Evolutionary conservation across 2,888 invertebrate genomes (phyloP), one percentile per base, ranked within the genome.

Genomic region (Cecidostiba fungosa): DNA sequence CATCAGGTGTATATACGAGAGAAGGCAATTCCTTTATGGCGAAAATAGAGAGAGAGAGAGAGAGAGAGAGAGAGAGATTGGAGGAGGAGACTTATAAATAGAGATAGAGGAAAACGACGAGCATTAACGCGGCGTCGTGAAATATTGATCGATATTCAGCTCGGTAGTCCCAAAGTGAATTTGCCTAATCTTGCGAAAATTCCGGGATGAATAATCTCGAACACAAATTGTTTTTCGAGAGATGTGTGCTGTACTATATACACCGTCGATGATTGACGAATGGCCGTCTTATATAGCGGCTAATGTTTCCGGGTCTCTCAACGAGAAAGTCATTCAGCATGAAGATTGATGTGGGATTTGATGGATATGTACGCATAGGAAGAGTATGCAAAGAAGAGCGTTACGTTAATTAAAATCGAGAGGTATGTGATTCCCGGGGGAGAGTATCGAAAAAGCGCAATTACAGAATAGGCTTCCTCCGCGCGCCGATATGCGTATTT

Each of bases 161-260:
- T 12, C 10, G 14, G 26, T 66, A 29, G 12, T 29, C 29, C 66
- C 62, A 26, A 26, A 12, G 10, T 36, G 47, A 76, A 77, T 77
- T 66, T 43, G 29, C 62, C 43, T 59, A 77, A 77, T 77, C 77
- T 77, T 66, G 62, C 19, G 62, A 62, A 66, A 77, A 66, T 62
- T 59, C 32, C 19, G 43, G 54, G 77, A 77, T 66, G 77, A 77
- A 62, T 62, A 39, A 66, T 77, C 39, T 62, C 39, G 74, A 14
- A 16, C 14, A 39, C n/a, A 59, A 59, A 59, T 59, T 59, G 54
- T 59, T 59, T 59, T 59, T 59, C 19, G 4, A 50, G 19, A 50
- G n/a, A n/a, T n/a, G n/a, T 19, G 14, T 47, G 19, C 32, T 50
- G 16, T 50, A 16, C 23, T 4, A n/a, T n/a, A n/a, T n/a, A n/a